Evolutionary conservation across 2,888 invertebrate species (phyloP), one percentile per base, ranked within the genome.

Genomic region (Cryptophagus acutangulus): DNA sequence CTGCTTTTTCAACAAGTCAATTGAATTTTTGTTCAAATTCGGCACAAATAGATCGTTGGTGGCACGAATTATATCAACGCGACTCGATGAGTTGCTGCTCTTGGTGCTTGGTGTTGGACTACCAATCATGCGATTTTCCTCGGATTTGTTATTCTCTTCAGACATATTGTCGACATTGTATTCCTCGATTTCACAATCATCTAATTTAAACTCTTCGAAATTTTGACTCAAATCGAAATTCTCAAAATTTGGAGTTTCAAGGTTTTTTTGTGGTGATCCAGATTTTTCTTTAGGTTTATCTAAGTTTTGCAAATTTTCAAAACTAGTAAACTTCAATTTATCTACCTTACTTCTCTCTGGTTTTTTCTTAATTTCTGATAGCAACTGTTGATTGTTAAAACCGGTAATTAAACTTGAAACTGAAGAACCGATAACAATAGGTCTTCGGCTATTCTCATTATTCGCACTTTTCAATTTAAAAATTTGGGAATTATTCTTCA

Each of bases 141-240:
- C 50, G 5, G 43, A 48, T 24, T 45, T 34, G 3, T 46, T 49
- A 12, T 52, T 45, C 33, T 51, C 47, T 9, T 46, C 43, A 9
- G 54, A 18, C 18, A 52, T 55, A 14, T 55, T 54, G 35, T 60
- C 62, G 3, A 63, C 62, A 15, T 55, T 55, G 41, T 63, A 67
- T 45, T 69, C 68, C 40, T 69, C 68, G 29, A 77, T 76, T 63
- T 84, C 83, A 65, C 78, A 78, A 39, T 85, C 84, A 60, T 85
- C 85, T 55, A 86, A 73, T 61, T 83, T 84, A 63, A 86, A 86
- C 62, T 86, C 86, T 61, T 86, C 86, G 59, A 86, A 86, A 66
- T 84, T 84, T 63, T 84, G 82, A 46, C 82, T 78, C 57, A 84
- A 74, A 61, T 82, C 82, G 59, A 79, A 81, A 55, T 78, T 78